Evolutionary conservation across 2,113 vertebrate genomes (phyloP).

Genomic region (Tachysurus vachellii): DNA sequence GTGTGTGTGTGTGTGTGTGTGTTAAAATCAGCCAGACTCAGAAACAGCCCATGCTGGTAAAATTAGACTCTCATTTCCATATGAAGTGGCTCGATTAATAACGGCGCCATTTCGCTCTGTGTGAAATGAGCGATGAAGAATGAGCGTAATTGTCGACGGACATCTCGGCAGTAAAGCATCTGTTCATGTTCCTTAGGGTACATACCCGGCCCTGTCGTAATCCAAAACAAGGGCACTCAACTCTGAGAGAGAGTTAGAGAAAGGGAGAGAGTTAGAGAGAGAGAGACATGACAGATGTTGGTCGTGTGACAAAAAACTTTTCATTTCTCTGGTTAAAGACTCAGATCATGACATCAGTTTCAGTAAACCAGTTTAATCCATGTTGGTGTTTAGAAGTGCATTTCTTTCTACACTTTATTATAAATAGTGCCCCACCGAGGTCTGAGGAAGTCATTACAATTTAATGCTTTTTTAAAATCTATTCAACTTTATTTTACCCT

Average conservation of each 20-base stretch:
- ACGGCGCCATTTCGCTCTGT: slow-evolving; percentile 66
- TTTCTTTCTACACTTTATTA: background rate
- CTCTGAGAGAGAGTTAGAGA: slow-evolving; percentile 9
- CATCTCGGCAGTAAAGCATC: slow-evolving; percentile 86
- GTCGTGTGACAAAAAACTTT: background rate
- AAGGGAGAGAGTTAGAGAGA: background rate
- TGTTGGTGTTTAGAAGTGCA: background rate
- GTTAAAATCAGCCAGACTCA: slow-evolving; percentile 54
- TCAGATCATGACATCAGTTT: background rate
- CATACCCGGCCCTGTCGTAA: slow-evolving; percentile 84
- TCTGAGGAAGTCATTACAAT: background rate
- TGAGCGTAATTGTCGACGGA: slow-evolving; percentile 86
- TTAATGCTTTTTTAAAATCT: background rate
- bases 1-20: slow-evolving; percentile 34
- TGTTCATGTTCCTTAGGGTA: slow-evolving; percentile 83
- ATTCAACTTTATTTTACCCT: background rate
- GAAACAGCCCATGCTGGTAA: slow-evolving; percentile 53
- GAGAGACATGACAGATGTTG: background rate
- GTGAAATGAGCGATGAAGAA: slow-evolving; percentile 86
- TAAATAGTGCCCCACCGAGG: background rate
- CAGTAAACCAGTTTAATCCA: background rate
- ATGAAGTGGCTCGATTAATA: slow-evolving; percentile 70
- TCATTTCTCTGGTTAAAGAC: background rate
- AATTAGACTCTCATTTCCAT: slow-evolving; percentile 71
- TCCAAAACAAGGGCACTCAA: slow-evolving; percentile 48